These are phyloP conservation scores for Latrodectus elegans DNA, from an alignment of 2,888 invertebrate genomes.

Conservation along the genomic window DNA sequence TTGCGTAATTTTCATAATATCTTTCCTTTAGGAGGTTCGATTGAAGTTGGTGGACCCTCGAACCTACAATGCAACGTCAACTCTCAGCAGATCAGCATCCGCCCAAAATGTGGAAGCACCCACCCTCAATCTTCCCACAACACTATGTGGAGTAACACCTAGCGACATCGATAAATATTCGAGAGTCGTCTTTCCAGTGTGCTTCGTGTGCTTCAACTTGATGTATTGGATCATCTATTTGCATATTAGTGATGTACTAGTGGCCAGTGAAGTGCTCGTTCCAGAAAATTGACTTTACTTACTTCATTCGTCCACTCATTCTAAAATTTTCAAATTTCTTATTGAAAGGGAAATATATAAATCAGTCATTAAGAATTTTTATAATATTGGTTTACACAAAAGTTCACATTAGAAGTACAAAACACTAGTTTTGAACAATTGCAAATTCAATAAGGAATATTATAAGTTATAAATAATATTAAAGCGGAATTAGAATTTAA, in stretches of 20 bases:
- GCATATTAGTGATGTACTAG: constrained; percentile 95
- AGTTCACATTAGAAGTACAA: too few relatives aligned
- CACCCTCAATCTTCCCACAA: constrained; percentile 64
- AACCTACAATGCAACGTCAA: constrained; percentile 48
- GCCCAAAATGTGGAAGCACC: constrained; percentile 61
- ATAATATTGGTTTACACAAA: too few relatives aligned
- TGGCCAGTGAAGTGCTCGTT: constrained; percentile 76
- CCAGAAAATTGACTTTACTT: constrained; percentile 45
- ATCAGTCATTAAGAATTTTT: too few relatives aligned
- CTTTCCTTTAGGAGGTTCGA: constrained; percentile 52
- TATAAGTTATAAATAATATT: too few relatives aligned
- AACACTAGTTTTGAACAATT: too few relatives aligned
- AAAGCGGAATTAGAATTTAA: too few relatives aligned
- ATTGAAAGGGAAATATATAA: too few relatives aligned
- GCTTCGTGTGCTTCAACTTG: constrained; percentile 98
- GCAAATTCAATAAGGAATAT: too few relatives aligned
- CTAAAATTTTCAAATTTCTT: too few relatives aligned
- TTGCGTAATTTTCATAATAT: not conserved
- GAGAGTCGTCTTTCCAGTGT: constrained; percentile 97
- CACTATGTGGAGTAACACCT: constrained; percentile 86
- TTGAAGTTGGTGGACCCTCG: constrained; percentile 65
- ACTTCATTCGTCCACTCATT: not conserved
- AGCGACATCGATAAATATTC: constrained; percentile 99
- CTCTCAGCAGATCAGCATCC: constrained; percentile 51
- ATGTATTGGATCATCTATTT: constrained; percentile 99